Evolutionary conservation across 1,140 invertebrate species (phyloP), one percentile per base, ranked within the genome.

Genomic region (Eufriesea mexicana): DNA sequence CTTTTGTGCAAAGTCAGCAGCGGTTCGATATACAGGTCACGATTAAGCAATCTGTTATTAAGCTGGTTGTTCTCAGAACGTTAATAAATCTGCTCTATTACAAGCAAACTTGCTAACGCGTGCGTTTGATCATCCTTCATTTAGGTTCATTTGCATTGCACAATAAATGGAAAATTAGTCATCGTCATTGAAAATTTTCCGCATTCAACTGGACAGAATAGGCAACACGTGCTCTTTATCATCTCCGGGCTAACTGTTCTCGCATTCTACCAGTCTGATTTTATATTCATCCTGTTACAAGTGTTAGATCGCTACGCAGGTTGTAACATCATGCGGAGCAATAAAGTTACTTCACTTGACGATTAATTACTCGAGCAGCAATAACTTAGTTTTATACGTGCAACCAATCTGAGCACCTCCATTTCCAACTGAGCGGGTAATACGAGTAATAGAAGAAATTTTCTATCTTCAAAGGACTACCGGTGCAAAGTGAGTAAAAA

Each of bases 211-310:
- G 25, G 18, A 8, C 16, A 62, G 28, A 62, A 62, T 62, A 10
- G 35, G 28, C 9, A 35, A 62, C 18, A 35, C 61, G 61, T 20
- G 61, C 9, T 35, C 16, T 35, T 35, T 14, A 20, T 62, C 61
- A 62, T 25, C 18, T 35, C 18, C 25, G 20, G 5, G 61, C 28
- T 42, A 62, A 62, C 16, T 35, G 61, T 62, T 62, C 28, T 62
- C 16, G 28, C 61, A 42, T 62, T 62, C 61, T 35, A 20, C 14
- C 61, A 62, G 61, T 35, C 16, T 62, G 28, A 62, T 62, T 62
- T 62, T 62, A 62, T 62, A 62, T 62, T 62, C 61, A 62, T 62
- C 61, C 61, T 62, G 61, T 62, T 62, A 28, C 28, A 62, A 35
- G 61, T 62, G 28, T 28, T 35, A 62, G 35, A 62, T 62, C 28